Conservation (phyloP, 1,140 invertebrate species). For the Littorina saxatilis region DNA sequence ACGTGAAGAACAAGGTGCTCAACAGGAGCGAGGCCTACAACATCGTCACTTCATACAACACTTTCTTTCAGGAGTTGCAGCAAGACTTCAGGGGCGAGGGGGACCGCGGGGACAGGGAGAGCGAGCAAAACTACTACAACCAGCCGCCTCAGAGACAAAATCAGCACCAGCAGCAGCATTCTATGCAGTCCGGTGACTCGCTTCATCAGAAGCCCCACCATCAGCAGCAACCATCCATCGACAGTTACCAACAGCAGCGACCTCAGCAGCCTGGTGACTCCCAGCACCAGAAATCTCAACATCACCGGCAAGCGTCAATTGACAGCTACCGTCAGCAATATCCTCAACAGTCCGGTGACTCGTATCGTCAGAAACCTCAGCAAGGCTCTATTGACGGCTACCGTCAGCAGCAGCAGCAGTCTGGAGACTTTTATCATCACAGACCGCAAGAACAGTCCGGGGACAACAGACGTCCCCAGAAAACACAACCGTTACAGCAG, state of each 20-base stretch:
- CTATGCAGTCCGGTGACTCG: not conserved
- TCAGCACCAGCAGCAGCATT: not conserved
- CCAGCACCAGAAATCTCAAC: not conserved
- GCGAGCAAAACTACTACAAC: not conserved
- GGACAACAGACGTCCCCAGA: no score
- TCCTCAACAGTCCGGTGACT: not conserved
- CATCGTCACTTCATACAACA: conserved; percentile 52
- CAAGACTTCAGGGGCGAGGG: conserved; percentile 31
- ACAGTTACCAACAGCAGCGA: not conserved
- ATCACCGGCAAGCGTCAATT: not conserved
- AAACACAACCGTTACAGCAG: not conserved
- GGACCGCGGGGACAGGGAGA: not conserved
- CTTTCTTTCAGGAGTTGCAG: conserved; percentile 48
- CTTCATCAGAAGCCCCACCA: not conserved
- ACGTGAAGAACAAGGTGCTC: conserved; percentile 48
- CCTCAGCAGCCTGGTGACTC: not conserved
- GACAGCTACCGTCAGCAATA: not conserved
- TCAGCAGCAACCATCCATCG: not conserved
- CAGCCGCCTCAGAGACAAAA: not conserved
- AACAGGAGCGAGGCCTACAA: conserved; percentile 49
- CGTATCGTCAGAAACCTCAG: not conserved
- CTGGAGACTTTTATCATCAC: no score
- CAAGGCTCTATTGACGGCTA: not conserved
- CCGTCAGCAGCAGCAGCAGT: not conserved
- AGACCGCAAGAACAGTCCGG: no score